Evolutionary conservation across 2,888 invertebrate species (phyloP).

Genomic region (Neocrepidodera transversa): DNA sequence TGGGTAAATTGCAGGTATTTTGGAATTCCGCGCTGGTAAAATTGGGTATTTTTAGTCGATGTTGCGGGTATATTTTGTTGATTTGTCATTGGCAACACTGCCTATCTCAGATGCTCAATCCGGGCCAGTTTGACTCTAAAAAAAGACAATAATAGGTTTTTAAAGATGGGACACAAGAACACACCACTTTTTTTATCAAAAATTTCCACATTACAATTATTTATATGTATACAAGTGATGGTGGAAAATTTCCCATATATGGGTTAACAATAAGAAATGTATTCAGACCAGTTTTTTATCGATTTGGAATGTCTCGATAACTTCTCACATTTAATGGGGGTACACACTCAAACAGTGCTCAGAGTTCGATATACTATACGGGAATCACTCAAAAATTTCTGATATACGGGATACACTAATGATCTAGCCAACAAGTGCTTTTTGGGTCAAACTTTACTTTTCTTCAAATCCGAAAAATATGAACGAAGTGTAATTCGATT

Average conservation of each 20-base stretch:
- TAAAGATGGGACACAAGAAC: slow-evolving; percentile 37
- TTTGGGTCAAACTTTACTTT: no score
- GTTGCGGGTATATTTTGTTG: no score
- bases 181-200: slow-evolving; percentile 28
- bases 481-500: no score
- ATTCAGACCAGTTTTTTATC: not conserved
- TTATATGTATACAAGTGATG: not conserved
- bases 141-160: slow-evolving; percentile 43
- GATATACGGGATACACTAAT: not conserved
- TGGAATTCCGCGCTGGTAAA: no score
- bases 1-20: no score
- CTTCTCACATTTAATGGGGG: not conserved
- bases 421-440: no score
- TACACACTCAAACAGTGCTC: not conserved
- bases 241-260: slow-evolving; percentile 6
- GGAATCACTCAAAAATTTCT: not conserved
- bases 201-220: not conserved
- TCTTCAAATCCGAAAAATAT: no score
- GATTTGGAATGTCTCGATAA: not conserved
- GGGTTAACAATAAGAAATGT: slow-evolving; percentile 4
- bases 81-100: no score
- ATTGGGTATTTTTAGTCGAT: no score
- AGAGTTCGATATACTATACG: not conserved
- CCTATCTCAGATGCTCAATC: no score
- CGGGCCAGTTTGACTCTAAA: no score